Evolutionary conservation across 2,888 invertebrate species (phyloP).

Genomic region (Carterocephalus palaemon): DNA sequence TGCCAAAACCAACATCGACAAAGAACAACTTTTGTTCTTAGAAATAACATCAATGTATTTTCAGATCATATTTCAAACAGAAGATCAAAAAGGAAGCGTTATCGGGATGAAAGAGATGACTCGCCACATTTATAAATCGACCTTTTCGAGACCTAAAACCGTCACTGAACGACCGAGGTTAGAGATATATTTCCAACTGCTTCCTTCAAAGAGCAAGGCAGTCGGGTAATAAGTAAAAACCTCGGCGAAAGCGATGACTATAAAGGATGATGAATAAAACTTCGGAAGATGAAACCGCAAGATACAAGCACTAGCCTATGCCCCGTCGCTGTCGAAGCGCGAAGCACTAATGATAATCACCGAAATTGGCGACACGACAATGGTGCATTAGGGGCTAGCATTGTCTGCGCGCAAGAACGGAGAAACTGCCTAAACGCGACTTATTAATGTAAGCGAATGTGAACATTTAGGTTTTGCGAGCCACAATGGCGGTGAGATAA

Average conservation of each 20-base stretch:
- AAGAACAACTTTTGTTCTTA: too few species aligned
- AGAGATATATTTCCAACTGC: too few species aligned
- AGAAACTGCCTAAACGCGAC: constrained; percentile 25
- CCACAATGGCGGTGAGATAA: constrained; percentile 18
- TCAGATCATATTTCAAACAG: constrained; percentile 4
- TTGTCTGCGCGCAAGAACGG: constrained; percentile 25
- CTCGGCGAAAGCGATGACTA: too few species aligned
- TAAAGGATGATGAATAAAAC: too few species aligned
- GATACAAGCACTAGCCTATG: background rate
- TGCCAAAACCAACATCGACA: too few species aligned
- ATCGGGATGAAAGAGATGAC: constrained; percentile 14
- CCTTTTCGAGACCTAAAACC: too few species aligned
- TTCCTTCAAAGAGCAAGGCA: too few species aligned
- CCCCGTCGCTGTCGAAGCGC: constrained; percentile 7
- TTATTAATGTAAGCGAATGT: constrained; percentile 16
- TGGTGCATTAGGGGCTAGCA: constrained; percentile 18
- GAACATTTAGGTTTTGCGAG: constrained; percentile 20
- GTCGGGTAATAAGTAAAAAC: too few species aligned
- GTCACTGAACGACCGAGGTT: too few species aligned
- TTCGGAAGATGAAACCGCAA: constrained; percentile 12
- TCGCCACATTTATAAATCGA: constrained; percentile 12
- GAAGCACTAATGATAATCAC: constrained; percentile 21
- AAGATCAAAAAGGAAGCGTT: constrained; percentile 12
- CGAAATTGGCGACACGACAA: constrained; percentile 17
- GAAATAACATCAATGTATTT: too few species aligned